Conservation (phyloP, 2,113 vertebrate species). For the Thinocorus orbignyianus region DNA sequence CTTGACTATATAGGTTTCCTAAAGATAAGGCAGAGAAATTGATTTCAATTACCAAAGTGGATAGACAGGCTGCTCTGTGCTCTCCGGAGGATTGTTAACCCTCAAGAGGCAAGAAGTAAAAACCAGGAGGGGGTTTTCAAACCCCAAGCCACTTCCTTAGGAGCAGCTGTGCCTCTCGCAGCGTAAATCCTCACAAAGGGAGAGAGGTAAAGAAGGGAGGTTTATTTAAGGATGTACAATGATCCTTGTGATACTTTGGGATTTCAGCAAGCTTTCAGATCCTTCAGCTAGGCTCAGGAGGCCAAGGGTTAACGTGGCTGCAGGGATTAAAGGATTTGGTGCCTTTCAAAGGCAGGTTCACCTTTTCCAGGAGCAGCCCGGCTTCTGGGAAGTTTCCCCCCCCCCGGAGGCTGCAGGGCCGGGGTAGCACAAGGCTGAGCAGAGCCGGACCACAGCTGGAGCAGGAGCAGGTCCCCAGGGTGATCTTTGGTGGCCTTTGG, state of each 20-base stretch:
- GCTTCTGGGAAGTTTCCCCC: neutral
- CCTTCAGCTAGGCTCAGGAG: slow-evolving; percentile 12
- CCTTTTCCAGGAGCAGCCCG: neutral
- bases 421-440: neutral
- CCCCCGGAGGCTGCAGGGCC: neutral
- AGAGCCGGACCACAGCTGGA: neutral
- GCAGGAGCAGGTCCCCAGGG: neutral
- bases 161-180: neutral
- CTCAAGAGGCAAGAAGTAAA: neutral
- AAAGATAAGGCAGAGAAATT: slow-evolving; percentile 84
- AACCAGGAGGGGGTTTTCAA: neutral
- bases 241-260: slow-evolving; percentile 57
- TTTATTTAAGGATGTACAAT: slow-evolving; percentile 58
- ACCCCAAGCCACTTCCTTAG: neutral
- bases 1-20: slow-evolving; percentile 80
- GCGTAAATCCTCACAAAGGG: slow-evolving; percentile 40
- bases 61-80: slow-evolving; percentile 68
- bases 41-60: slow-evolving; percentile 83
- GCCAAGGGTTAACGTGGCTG: slow-evolving; percentile 51
- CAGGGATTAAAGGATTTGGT: slow-evolving; percentile 43
- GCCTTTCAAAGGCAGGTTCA: slow-evolving; percentile 1
- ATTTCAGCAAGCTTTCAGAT: slow-evolving; percentile 40
- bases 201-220: slow-evolving; percentile 36
- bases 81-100: slow-evolving; percentile 69
- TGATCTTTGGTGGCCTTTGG: neutral